These are phyloP conservation scores for Pogona vitticeps DNA, from an alignment of 2,113 vertebrate genomes.

Conservation along the genomic window DNA sequence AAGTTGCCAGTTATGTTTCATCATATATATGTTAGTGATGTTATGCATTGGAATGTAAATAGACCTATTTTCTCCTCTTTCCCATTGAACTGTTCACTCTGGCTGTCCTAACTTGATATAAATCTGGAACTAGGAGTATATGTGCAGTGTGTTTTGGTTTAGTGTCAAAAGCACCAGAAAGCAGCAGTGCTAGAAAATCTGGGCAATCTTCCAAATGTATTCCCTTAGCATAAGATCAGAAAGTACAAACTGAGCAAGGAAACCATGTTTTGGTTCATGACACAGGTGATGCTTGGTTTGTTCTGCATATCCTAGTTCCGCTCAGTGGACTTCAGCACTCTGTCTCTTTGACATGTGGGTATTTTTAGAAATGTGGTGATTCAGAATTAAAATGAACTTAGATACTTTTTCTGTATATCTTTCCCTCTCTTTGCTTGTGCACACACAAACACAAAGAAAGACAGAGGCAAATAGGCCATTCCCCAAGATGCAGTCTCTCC, in stretches of 20 bases:
- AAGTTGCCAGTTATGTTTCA: neutral
- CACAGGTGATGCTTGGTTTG: neutral
- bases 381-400: neutral
- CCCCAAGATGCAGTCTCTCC: neutral
- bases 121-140: neutral
- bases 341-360: neutral
- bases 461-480: no score
- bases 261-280: neutral
- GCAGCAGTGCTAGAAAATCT: neutral
- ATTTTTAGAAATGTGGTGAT: neutral
- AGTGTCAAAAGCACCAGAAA: slow-evolving; percentile 4
- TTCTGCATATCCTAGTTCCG: neutral
- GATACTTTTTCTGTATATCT: neutral
- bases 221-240: slow-evolving; percentile 1
- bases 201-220: neutral
- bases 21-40: neutral
- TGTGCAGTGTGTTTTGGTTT: neutral
- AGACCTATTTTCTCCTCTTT: neutral
- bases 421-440: neutral
- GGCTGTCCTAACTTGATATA: neutral
- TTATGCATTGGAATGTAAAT: neutral
- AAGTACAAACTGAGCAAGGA: slow-evolving; percentile 1
- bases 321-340: neutral
- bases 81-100: neutral
- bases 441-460: neutral